These are phyloP conservation scores for Rhinatrema bivittatum DNA, from an alignment of 2,797 vertebrate species.

Conservation along the genomic window DNA sequence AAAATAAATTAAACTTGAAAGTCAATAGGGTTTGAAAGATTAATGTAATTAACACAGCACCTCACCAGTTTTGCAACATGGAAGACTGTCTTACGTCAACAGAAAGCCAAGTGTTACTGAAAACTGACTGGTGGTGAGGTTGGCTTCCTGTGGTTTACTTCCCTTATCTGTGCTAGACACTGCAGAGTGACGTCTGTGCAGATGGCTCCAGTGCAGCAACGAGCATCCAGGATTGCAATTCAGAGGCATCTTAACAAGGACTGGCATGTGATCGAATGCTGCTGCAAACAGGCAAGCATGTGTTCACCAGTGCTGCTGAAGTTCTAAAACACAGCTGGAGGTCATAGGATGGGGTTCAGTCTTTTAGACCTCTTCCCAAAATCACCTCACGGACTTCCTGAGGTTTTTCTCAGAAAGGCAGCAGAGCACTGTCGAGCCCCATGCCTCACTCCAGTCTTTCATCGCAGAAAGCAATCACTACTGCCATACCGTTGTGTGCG, in stretches of 20 bases:
- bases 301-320: conserved; percentile 6
- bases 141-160: background rate
- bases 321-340: background rate
- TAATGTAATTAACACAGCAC: too few species aligned
- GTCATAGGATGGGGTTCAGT: background rate
- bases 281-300: background rate
- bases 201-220: background rate
- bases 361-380: conserved; percentile 9
- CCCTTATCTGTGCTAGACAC: conserved; percentile 7
- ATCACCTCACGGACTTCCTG: too few species aligned
- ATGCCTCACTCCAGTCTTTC: too few species aligned
- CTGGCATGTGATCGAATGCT: background rate
- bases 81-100: too few species aligned
- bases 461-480: too few species aligned
- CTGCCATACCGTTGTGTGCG: too few species aligned
- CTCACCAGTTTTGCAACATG: too few species aligned
- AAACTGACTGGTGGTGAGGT: rapidly evolving
- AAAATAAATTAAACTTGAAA: too few species aligned
- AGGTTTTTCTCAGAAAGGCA: too few species aligned
- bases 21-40: too few species aligned
- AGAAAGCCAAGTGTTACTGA: background rate
- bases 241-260: background rate
- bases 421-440: too few species aligned
- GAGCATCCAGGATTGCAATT: background rate
- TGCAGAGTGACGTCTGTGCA: background rate